Base-by-base conservation (phyloP, 2,797 vertebrate species). In the Hyperoplus immaculatus region DNA sequence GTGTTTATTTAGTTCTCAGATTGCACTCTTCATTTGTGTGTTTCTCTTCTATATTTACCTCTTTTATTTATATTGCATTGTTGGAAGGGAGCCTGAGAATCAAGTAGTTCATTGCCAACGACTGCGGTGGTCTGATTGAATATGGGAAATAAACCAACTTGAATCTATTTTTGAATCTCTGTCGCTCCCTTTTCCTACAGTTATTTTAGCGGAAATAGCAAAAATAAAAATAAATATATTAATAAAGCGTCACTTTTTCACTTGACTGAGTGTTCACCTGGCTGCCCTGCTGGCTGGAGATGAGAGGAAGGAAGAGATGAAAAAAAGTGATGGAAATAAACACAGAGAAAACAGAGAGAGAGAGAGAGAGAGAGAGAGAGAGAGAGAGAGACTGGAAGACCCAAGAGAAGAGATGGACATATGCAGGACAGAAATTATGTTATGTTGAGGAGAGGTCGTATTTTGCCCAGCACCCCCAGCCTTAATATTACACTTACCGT, bases 201-300 rank as follows among this genome's bases (percentile, higher is more conserved):
- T 49, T 82, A 62, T 78, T 56, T 60, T 29, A 29, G 67, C 72
- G 72, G 45, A 83, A 89, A 80, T 13, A 11, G n/a, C 18, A 29
- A 41, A 39, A 45, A 45, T 45, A 77, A 75, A 64, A 91, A 21
- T 21, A 21, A 82, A 86, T 72, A 29, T 29, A 29, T 29, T 29
- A 29, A 29, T 29, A 29, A 29, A 81, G 62, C 77, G 78, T 87
- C 78, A 73, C 74, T 83, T 78, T 69, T 89, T 88, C 79, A 82
- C 85, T 89, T 90, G 65, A 81, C 73, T 83, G 74, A 73, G 78
- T 69, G 85, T 78, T 89, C 82, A 90, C 84, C 88, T 89, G 88
- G 80, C 66, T 76, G 81, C 82, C 75, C 69, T 80, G 75, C 75
- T 90, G 89, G 90, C 86, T 65, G 7, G 72, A 89, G 82, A 92